Evolutionary conservation across 2,797 vertebrate genomes (phyloP).

Genomic region (Poliocrania exsul): DNA sequence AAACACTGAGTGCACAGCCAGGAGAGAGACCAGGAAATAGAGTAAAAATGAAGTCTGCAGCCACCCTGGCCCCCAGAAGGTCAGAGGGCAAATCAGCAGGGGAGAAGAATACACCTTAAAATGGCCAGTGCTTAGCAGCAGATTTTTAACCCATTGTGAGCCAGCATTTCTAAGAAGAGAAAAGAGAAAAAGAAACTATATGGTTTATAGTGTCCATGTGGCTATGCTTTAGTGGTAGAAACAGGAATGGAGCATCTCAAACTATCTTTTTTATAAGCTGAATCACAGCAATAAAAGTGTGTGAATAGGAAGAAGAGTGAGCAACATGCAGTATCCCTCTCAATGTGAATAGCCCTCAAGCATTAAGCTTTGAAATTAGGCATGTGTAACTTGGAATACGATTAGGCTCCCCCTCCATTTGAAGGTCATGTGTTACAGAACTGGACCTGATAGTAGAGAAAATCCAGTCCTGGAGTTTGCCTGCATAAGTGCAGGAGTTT

Average conservation of each 20-base stretch:
- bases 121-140: conserved; percentile 30
- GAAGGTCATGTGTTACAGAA: background rate
- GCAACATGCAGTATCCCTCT: background rate
- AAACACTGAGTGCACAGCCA: conserved; percentile 78
- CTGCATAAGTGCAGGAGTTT: background rate
- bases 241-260: background rate
- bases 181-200: background rate
- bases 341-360: background rate
- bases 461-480: background rate
- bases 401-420: background rate
- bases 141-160: conserved; percentile 57
- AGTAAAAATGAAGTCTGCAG: conserved; percentile 81
- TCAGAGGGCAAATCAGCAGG: conserved; percentile 80
- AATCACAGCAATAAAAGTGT: background rate
- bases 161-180: background rate
- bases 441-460: background rate
- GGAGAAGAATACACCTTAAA: conserved; percentile 64
- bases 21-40: conserved; percentile 80
- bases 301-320: background rate
- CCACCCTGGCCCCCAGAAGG: conserved; percentile 75
- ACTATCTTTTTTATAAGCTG: background rate
- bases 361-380: background rate
- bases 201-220: background rate
- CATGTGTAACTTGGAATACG: rapidly evolving
- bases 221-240: background rate